phyloP scores from a whole-genome alignment of 1,140 invertebrate genomes.

The Camponotus floridanus region DNA sequence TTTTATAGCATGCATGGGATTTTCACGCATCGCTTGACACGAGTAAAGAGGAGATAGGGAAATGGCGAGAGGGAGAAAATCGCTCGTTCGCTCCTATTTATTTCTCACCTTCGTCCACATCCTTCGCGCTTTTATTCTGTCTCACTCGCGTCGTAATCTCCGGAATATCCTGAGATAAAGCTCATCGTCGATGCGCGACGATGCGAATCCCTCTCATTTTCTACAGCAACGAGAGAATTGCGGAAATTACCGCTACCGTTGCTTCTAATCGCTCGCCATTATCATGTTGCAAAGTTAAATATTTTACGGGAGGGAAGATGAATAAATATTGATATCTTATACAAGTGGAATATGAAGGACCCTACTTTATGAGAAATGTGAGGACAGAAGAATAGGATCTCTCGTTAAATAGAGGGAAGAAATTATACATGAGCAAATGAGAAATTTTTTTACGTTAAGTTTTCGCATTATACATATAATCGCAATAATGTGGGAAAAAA shows the following conservation, averaged over 20 bases:
- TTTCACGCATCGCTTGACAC: constrained; percentile 36
- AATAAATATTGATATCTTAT: neutral
- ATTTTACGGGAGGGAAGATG: neutral
- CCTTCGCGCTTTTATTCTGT: neutral
- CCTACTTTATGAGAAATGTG: neutral
- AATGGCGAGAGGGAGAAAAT: no score
- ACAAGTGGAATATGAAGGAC: constrained; percentile 1
- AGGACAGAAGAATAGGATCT: neutral
- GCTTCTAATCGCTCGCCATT: constrained; percentile 3
- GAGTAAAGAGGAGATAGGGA: neutral
- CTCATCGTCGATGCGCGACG: neutral
- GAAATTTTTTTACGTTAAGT: neutral
- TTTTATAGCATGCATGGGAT: constrained; percentile 47
- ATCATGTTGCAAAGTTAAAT: neutral
- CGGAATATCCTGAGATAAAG: constrained; percentile 38
- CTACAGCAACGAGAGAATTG: constrained; percentile 6
- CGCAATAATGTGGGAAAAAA: neutral
- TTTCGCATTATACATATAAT: neutral
- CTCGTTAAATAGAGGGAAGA: neutral
- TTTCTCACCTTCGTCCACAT: constrained; percentile 21
- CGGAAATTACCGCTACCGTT: constrained; percentile 31
- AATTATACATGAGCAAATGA: neutral
- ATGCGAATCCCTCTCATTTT: constrained; percentile 21
- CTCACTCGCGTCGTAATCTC: constrained; percentile 23
- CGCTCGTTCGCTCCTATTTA: constrained; percentile 24